A percentile compares a stretch with the other conserved stretches of the same genome.
Conservation (phyloP, 2,113 vertebrate genomes). For the Periophthalmus modestus region DNA sequence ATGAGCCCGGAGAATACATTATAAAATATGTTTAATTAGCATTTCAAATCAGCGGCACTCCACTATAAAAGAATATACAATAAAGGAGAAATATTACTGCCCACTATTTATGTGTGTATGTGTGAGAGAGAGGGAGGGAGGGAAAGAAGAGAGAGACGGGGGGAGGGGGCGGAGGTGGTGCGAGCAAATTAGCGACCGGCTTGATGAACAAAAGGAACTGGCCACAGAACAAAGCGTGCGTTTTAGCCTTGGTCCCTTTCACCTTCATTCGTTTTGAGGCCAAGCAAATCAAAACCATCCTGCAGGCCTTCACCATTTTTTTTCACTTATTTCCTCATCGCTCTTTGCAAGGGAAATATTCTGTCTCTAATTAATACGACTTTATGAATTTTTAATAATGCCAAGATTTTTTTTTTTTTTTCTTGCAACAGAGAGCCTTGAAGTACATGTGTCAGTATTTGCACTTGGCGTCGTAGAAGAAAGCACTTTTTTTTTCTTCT, state of each 20-base stretch:
- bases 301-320: slow-evolving; percentile 42
- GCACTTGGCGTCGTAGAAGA: slow-evolving; percentile 62
- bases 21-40: slow-evolving; percentile 84
- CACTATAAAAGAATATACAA: slow-evolving; percentile 79
- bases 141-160: slow-evolving; percentile 21
- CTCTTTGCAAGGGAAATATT: slow-evolving; percentile 70
- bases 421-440: slow-evolving; percentile 70
- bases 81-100: slow-evolving; percentile 72
- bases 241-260: slow-evolving; percentile 72
- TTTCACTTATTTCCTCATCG: slow-evolving; percentile 71
- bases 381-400: slow-evolving; percentile 78
- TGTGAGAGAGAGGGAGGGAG: slow-evolving; percentile 24
- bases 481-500: slow-evolving; percentile 52
- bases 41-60: slow-evolving; percentile 77
- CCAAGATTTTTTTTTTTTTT: slow-evolving; percentile 41
- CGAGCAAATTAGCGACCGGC: slow-evolving; percentile 70
- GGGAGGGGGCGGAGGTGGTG: slow-evolving; percentile 45
- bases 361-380: slow-evolving; percentile 77
- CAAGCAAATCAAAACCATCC: slow-evolving; percentile 69
- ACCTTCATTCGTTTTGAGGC: slow-evolving; percentile 73
- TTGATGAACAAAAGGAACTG: slow-evolving; percentile 75
- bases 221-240: slow-evolving; percentile 70
- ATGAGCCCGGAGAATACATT: slow-evolving; percentile 79
- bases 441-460: slow-evolving; percentile 81
- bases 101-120: slow-evolving; percentile 18